phyloP scores from a whole-genome alignment of 2,888 invertebrate genomes.

The Dichetophora obliterata region DNA sequence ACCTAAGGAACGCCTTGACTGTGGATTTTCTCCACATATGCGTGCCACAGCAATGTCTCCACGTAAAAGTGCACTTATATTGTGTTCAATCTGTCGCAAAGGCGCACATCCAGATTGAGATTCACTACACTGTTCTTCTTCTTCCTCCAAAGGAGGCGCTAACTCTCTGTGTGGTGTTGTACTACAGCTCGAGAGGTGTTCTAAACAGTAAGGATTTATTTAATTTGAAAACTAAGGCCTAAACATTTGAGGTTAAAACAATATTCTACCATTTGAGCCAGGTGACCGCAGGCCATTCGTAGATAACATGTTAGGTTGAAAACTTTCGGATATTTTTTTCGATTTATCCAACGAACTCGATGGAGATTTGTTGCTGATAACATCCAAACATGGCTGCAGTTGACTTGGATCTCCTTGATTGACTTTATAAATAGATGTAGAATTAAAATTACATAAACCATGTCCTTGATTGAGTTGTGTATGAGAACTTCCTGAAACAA shows the following conservation, averaged over 20 bases:
- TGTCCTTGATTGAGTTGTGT: background rate
- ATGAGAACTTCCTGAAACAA: background rate
- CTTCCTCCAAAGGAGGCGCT: constrained; percentile 78
- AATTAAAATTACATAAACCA: background rate
- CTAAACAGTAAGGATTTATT: constrained; percentile 40
- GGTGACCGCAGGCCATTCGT: constrained; percentile 25
- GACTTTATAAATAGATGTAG: background rate
- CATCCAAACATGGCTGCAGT: background rate
- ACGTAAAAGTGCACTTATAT: constrained; percentile 78
- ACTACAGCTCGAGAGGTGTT: constrained; percentile 63
- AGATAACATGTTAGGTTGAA: constrained; percentile 1
- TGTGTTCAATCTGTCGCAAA: constrained; percentile 79
- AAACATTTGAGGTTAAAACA: background rate
- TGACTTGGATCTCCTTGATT: background rate
- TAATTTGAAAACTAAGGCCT: background rate
- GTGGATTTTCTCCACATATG: constrained; percentile 59
- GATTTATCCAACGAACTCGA: constrained; percentile 1
- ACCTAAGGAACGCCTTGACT: constrained; percentile 66
- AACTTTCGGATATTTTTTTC: constrained; percentile 5
- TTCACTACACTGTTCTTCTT: constrained; percentile 77
- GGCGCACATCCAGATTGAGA: constrained; percentile 73
- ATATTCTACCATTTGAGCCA: constrained; percentile 10
- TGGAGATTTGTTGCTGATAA: background rate
- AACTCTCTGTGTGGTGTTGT: constrained; percentile 75
- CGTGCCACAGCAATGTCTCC: constrained; percentile 64